Base-by-base conservation (phyloP, 2,113 vertebrate species). In the Bostrychus sinensis region DNA sequence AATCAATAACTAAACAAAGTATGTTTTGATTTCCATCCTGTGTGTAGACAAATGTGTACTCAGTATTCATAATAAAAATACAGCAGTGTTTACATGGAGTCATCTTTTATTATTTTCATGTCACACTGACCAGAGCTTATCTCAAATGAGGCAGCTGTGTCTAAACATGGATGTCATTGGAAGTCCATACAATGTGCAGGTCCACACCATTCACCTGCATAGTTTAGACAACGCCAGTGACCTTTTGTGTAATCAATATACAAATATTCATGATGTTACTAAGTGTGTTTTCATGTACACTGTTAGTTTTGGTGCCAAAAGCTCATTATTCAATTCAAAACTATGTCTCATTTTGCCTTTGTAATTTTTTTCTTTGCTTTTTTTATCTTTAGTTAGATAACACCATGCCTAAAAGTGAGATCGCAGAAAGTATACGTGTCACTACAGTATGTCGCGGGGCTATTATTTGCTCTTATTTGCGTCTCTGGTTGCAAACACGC, bases 31-130 rank as follows among this genome's bases (percentile, higher is more conserved):
- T 69, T 79, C 71, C 51, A 62, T 70, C 53, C 48, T 76, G 61
- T 83, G 78, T 85, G 80, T 88, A 81, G 74, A 64, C 56, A 70
- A 78, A 80, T 86, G 79, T 88, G 83, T 88, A 87, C 87, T 86
- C 72, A 67, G 76, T 69, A 80, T 80, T 88, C 85, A 84, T 77
- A 90, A 89, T 92, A 91, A 92, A 91, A 72, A 82, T 72, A 56
- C 76, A 80, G 60, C 68, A 62, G 54, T 83, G 81, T 83, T 85
- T 58, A 81, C 64, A 38, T 53, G 9, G 45, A 60, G 46, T 66
- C 36, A 14, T 73, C 65, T 26, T 42, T 68, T 23, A 46, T 9
- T 11, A 67, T 19, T 45, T 34, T 51, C 37, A 46, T 17, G 20
- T 60, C 19, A 2, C 7, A 9, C 25, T 30, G 38, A 10, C 32